Evolutionary conservation across 2,797 vertebrate genomes (phyloP), one percentile per base, ranked within the genome.

Genomic region (Luscinia megarhynchos): DNA sequence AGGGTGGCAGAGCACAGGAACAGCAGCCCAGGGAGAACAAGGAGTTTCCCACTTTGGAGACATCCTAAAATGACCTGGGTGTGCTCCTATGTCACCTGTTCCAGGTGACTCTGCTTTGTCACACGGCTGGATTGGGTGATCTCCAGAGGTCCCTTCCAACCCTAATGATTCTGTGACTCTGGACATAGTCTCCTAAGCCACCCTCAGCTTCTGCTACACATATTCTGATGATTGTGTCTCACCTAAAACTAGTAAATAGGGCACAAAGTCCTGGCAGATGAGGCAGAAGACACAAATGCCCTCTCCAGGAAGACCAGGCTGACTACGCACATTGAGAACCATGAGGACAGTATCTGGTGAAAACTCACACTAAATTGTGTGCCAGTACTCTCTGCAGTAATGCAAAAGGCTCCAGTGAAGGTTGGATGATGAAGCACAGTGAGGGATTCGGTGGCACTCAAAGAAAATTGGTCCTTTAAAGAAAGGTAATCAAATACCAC

Each of bases 11-110:
- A 88, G 9, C 30, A 6, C 3, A 6, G 68, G 20, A 67, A 54
- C 13, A 59, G 46, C 3, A 74, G 34, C 15, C 26, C 21, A 58
- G 21, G 30, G 21, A 61, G 18, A 7, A 3, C 0, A 1, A 16
- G 6, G 21, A 54, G 11, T 41, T 4, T 41, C 15, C 18, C 12
- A 15, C 12, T 40, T 13, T 8, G 4, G 5, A 54, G 13, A 50
- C 22, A n/a, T 20, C 8, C 34, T 23, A 48, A 41, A 48, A 2
- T 4, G 24, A 18, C 3, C 18, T 17, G 30, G 11, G 15, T 22
- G 8, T 34, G 22, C 3, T n/a, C 29, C 53, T 30, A 8, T 34
- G 30, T 27, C 15, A 12, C n/a, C 40, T 46, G 40, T 34, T 48
- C 54, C 40, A 20, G 24, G 6, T 40, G 40, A 46, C 14, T 24